phyloP scores from a whole-genome alignment of 2,888 invertebrate genomes.

The Sphaerophoria rueppellii region DNA sequence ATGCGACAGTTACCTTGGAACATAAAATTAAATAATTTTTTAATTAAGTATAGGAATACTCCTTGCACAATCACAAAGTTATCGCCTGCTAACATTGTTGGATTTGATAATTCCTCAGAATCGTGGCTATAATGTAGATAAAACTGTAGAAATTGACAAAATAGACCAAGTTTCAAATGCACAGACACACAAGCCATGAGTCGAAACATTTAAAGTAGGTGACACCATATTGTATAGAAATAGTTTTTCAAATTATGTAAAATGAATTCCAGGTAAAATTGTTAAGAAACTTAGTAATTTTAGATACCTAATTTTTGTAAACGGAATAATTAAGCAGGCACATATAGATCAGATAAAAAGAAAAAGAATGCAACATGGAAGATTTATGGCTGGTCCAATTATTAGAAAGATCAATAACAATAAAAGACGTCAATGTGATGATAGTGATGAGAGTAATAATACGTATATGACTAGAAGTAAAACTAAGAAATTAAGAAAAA shows the following conservation, averaged over 20 bases:
- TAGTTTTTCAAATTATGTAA: too few relatives aligned
- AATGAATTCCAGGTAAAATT: too few relatives aligned
- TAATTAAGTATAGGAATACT: too few relatives aligned
- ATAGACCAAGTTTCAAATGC: neutral
- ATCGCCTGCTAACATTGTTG: too few relatives aligned
- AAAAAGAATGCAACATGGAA: neutral
- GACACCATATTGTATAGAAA: constrained; percentile 9
- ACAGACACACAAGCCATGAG: constrained; percentile 1
- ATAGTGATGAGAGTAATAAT: neutral
- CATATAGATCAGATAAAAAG: neutral
- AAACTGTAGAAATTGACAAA: neutral
- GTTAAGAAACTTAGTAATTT: too few relatives aligned
- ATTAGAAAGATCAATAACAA: neutral
- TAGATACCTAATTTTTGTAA: too few relatives aligned
- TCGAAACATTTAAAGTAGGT: constrained; percentile 12
- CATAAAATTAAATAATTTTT: too few relatives aligned
- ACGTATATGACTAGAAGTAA: neutral
- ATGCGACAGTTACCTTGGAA: too few relatives aligned
- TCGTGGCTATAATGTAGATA: neutral
- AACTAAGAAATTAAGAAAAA: neutral
- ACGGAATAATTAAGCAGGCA: too few relatives aligned
- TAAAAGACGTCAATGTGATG: constrained; percentile 8
- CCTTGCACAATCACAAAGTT: too few relatives aligned
- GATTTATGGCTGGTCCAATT: constrained; percentile 3
- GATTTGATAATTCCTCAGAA: neutral